These are phyloP conservation scores for Lophius americanus DNA, from an alignment of 2,797 vertebrate species.

Conservation along the genomic window DNA sequence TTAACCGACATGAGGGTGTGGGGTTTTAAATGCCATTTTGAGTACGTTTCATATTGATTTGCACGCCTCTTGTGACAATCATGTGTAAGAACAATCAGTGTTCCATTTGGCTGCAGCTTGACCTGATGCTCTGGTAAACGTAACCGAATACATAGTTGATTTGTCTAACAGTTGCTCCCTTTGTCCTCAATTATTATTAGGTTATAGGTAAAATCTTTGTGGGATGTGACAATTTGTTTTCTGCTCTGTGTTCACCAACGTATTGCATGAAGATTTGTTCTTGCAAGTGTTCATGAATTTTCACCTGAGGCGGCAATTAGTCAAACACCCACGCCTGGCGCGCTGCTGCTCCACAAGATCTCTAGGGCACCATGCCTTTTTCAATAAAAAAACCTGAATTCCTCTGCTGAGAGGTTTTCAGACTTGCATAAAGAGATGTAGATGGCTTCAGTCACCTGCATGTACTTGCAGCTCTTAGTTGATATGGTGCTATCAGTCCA, in stretches of 20 bases:
- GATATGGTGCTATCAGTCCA: slow-evolving; percentile 43
- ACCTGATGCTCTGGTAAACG: slow-evolving; percentile 2
- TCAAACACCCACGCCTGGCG: slow-evolving; percentile 31
- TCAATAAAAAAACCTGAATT: slow-evolving; percentile 56
- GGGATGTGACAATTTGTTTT: slow-evolving; percentile 40
- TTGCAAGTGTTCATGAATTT: slow-evolving; percentile 40
- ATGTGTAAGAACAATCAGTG: not conserved
- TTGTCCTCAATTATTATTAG: too few relatives aligned
- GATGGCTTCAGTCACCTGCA: slow-evolving; percentile 19
- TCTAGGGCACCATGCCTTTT: slow-evolving; percentile 33
- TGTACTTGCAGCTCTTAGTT: slow-evolving; percentile 22
- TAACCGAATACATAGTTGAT: not conserved
- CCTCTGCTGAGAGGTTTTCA: slow-evolving; percentile 6
- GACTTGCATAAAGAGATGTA: slow-evolving; percentile 18
- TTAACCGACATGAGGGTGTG: too few relatives aligned
- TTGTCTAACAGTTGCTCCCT: too few relatives aligned
- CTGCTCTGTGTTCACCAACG: not conserved
- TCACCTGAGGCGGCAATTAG: slow-evolving; percentile 49
- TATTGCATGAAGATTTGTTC: slow-evolving; percentile 33
- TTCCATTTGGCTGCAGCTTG: slow-evolving; percentile 1
- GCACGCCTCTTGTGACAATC: not conserved
- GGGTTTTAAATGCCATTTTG: too few relatives aligned
- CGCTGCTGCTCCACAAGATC: slow-evolving; percentile 37
- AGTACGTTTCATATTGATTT: too few relatives aligned
- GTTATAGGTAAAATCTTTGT: slow-evolving; percentile 1